phyloP scores from a whole-genome alignment of 2,113 vertebrate species.

The Tympanuchus pallidicinctus region DNA sequence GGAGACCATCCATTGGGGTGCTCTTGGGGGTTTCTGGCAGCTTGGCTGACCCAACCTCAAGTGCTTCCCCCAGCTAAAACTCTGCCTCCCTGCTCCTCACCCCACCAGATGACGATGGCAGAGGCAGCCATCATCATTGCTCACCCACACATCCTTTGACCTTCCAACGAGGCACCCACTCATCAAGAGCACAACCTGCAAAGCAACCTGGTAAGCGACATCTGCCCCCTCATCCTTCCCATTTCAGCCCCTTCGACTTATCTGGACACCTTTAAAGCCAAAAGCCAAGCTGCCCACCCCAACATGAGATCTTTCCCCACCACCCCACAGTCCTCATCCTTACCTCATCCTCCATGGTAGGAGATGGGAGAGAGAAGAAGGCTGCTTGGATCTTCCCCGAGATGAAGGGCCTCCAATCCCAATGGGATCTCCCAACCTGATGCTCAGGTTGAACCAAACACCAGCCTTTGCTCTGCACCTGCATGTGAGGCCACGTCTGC shows the following conservation, averaged over 20 bases:
- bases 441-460: fast-evolving
- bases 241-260: background rate
- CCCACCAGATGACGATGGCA: background rate
- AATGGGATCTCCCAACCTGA: background rate
- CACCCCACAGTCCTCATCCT: fast-evolving
- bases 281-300: constrained; percentile 41
- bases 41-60: constrained; percentile 37
- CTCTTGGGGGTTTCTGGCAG: background rate
- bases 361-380: background rate
- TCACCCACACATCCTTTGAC: constrained; percentile 16
- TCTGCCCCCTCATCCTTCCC: background rate
- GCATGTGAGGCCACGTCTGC: fast-evolving
- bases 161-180: constrained; percentile 35
- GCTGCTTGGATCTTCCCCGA: background rate
- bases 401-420: background rate
- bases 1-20: fast-evolving
- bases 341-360: background rate
- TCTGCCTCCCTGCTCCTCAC: constrained; percentile 14
- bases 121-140: background rate
- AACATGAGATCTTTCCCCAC: background rate
- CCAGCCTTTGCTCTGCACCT: background rate
- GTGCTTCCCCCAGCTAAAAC: constrained; percentile 23
- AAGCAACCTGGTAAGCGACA: constrained; percentile 25
- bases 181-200: background rate
- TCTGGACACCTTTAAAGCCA: constrained; percentile 10